Conservation (phyloP, 2,113 vertebrate genomes). For the Oryzias melastigma region DNA sequence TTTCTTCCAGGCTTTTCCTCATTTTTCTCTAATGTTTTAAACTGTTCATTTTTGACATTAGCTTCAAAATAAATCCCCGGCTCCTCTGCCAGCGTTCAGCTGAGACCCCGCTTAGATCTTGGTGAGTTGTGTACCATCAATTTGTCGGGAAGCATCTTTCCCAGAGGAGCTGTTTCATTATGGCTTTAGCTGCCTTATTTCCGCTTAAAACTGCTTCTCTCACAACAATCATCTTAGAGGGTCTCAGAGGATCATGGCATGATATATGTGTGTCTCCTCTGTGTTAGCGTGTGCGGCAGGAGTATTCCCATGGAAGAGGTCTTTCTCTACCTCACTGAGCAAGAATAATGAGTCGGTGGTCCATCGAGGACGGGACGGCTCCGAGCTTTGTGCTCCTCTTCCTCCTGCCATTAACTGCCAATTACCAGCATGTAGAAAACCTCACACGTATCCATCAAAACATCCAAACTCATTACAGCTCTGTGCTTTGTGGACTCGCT, state of each 20-base stretch:
- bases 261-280: conserved; percentile 25
- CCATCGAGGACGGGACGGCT: conserved; percentile 37
- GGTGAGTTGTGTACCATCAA: conserved; percentile 6
- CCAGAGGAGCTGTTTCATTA: conserved; percentile 51
- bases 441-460: conserved; percentile 13
- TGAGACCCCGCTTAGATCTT: conserved; percentile 19
- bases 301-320: conserved; percentile 63
- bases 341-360: conserved; percentile 72
- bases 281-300: conserved; percentile 3
- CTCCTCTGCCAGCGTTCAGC: conserved; percentile 1
- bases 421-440: conserved; percentile 57
- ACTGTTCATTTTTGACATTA: not conserved
- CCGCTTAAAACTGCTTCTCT: conserved; percentile 46
- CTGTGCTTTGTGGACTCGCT: conserved; percentile 50
- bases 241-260: conserved; percentile 38
- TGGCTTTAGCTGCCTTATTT: conserved; percentile 43
- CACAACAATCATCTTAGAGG: conserved; percentile 42
- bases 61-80: conserved; percentile 1
- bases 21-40: not conserved
- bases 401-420: conserved; percentile 49
- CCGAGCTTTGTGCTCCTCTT: conserved; percentile 26
- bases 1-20: not conserved
- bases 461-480: conserved; percentile 34
- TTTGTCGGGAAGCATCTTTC: conserved; percentile 30
- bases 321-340: conserved; percentile 74